Conservation (phyloP, 2,888 invertebrate genomes). For the Onchidella celtica region DNA sequence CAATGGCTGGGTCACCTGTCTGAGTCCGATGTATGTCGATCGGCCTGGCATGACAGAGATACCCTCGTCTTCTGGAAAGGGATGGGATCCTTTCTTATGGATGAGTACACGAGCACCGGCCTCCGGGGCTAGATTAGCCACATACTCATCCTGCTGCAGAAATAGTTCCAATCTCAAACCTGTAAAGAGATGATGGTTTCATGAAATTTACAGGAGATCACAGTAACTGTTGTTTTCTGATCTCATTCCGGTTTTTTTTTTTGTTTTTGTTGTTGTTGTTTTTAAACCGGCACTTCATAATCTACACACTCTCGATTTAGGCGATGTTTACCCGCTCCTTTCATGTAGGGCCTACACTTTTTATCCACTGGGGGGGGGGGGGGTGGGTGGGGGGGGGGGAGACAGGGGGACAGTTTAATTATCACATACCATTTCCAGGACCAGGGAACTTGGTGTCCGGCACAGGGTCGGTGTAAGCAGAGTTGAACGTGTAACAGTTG, state of each 20-base stretch:
- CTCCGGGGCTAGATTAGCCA: conserved; percentile 75
- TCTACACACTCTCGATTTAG: too few relatives aligned
- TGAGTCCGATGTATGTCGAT: conserved; percentile 73
- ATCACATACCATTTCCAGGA: conserved; percentile 79
- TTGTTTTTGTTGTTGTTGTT: too few relatives aligned
- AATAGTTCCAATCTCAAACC: conserved; percentile 73
- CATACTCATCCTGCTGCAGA: conserved; percentile 74
- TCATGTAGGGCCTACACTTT: too few relatives aligned
- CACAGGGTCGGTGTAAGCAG: conserved; percentile 47
- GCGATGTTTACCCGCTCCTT: too few relatives aligned
- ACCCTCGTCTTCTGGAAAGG: conserved; percentile 77
- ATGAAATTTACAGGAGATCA: too few relatives aligned
- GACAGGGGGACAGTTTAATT: too few relatives aligned
- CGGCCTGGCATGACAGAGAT: conserved; percentile 72
- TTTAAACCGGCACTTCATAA: too few relatives aligned
- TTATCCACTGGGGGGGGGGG: too few relatives aligned
- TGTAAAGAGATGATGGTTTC: conserved; percentile 53
- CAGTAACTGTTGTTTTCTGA: too few relatives aligned
- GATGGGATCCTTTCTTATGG: conserved; percentile 73
- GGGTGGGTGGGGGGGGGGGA: too few relatives aligned
- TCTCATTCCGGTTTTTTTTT: too few relatives aligned
- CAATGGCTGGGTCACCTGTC: too few relatives aligned
- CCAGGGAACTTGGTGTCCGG: conserved; percentile 68
- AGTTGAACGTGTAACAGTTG: conserved; percentile 78
- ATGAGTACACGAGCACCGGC: conserved; percentile 79